Evolutionary conservation across 2,888 invertebrate genomes (phyloP).

Genomic region (Drosophila anomalata): DNA sequence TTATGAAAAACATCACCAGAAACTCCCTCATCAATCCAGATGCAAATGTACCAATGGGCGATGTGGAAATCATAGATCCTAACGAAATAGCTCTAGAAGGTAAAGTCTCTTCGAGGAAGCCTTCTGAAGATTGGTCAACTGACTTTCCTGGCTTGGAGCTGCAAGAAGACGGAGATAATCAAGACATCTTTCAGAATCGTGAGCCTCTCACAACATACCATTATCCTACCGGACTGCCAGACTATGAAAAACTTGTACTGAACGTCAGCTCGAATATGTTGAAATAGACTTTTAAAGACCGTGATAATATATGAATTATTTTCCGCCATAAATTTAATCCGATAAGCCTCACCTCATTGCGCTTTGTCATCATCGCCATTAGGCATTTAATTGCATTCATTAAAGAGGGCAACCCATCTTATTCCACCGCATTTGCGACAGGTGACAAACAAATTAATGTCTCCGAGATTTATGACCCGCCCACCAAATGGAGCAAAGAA

Average conservation of each 20-base stretch:
- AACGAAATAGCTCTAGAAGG: neutral
- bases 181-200: neutral
- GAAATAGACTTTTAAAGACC: neutral
- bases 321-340: slow-evolving; percentile 20
- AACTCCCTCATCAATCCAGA: neutral
- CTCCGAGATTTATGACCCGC: slow-evolving; percentile 46
- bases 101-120: neutral
- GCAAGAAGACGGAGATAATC: neutral
- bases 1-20: neutral
- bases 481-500: slow-evolving; percentile 35
- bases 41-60: neutral
- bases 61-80: neutral
- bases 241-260: slow-evolving; percentile 10
- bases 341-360: slow-evolving; percentile 21
- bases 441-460: slow-evolving; percentile 51
- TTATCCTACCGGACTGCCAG: neutral
- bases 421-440: slow-evolving; percentile 42
- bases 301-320: slow-evolving; percentile 21
- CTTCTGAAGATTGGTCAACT: neutral
- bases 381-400: slow-evolving; percentile 43
- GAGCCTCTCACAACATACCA: slow-evolving; percentile 7
- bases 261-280: neutral
- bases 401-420: slow-evolving; percentile 33
- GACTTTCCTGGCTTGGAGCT: neutral
- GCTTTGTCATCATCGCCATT: slow-evolving; percentile 27